A percentile compares a stretch with the other conserved stretches of the same genome.
Evolutionary conservation across 2,113 vertebrate species (phyloP).

Genomic region (Charina bottae): DNA sequence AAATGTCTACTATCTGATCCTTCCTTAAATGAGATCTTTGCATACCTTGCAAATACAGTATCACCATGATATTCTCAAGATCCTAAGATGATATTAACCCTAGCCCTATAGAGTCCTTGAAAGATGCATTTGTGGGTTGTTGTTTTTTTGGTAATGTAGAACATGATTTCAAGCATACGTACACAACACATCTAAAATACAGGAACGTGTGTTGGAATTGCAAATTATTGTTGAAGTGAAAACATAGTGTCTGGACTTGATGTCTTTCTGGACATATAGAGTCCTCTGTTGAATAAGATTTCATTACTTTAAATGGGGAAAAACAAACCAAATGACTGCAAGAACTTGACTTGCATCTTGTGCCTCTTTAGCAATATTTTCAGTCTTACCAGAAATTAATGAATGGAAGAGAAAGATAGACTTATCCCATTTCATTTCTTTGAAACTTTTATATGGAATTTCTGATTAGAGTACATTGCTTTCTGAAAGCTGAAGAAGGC

Average conservation of each 20-base stretch:
- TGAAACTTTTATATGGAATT: background rate
- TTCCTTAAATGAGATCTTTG: too few relatives aligned
- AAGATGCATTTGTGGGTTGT: too few relatives aligned
- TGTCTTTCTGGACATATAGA: background rate
- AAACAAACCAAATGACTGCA: background rate
- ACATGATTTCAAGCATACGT: too few relatives aligned
- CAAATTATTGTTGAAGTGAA: background rate
- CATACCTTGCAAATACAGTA: too few relatives aligned
- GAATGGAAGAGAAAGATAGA: too few relatives aligned
- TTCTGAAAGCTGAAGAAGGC: background rate
- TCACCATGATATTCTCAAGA: too few relatives aligned
- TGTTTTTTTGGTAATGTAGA: too few relatives aligned
- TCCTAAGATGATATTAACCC: too few relatives aligned
- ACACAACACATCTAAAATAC: background rate
- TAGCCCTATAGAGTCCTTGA: too few relatives aligned
- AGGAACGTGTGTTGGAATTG: background rate
- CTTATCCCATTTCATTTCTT: background rate
- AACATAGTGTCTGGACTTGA: background rate
- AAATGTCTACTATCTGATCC: too few relatives aligned
- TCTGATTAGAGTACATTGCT: background rate
- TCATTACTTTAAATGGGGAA: background rate
- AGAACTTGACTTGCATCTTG: background rate
- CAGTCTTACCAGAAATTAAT: background rate
- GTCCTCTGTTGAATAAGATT: background rate
- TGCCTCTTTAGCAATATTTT: background rate